phyloP scores from a whole-genome alignment of 2,797 vertebrate species.

The Lagodon rhomboides region DNA sequence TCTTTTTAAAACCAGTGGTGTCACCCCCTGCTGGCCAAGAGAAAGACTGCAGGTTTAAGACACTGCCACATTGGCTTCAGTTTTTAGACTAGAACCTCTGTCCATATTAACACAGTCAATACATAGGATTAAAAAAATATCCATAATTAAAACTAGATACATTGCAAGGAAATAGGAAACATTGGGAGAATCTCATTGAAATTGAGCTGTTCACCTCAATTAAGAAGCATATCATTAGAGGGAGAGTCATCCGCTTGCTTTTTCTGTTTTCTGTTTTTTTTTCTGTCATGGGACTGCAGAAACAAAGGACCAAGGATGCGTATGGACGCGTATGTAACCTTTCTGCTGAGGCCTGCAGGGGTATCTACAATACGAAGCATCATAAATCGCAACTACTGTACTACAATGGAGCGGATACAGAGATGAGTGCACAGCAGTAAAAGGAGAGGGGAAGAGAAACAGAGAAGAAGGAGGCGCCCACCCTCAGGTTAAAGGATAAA shows the following conservation, averaged over 20 bases:
- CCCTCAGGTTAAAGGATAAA: constrained; percentile 50
- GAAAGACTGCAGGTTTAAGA: too few species aligned
- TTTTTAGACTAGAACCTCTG: too few species aligned
- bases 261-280: too few species aligned
- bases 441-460: constrained; percentile 17
- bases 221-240: too few species aligned
- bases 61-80: too few species aligned
- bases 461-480: constrained; percentile 9
- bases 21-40: too few species aligned
- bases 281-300: constrained; percentile 31
- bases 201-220: not conserved
- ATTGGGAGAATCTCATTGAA: not conserved
- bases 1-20: too few species aligned
- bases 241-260: not conserved
- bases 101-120: not conserved
- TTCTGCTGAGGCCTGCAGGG: constrained; percentile 54
- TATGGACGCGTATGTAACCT: constrained; percentile 39
- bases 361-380: constrained; percentile 65
- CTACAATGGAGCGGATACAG: constrained; percentile 17
- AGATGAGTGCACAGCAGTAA: not conserved
- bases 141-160: not conserved
- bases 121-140: too few species aligned
- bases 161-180: not conserved
- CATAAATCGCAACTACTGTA: constrained; percentile 58
- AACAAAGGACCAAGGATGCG: constrained; percentile 12